A percentile compares a stretch with the other conserved stretches of the same genome.
Conservation (phyloP, 2,797 vertebrate genomes). For the Sphaeramia orbicularis region DNA sequence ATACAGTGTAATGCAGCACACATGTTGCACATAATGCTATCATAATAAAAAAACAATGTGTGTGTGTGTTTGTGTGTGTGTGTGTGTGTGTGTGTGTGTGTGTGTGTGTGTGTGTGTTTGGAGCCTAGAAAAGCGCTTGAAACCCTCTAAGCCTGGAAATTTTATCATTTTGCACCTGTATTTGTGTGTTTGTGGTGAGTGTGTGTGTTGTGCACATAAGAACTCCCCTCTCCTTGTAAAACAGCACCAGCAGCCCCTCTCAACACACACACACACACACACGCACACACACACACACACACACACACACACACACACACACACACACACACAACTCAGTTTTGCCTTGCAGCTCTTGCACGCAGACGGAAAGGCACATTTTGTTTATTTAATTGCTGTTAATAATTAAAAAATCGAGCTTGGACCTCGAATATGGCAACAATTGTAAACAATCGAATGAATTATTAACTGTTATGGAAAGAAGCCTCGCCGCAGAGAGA, state of each 20-base stretch:
- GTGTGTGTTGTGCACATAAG: conserved; percentile 29
- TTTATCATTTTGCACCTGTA: no score
- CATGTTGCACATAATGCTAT: conserved; percentile 59
- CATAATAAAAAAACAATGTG: no score
- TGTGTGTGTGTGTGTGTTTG: no score
- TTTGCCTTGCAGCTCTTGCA: conserved; percentile 48
- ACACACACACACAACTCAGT: conserved; percentile 22
- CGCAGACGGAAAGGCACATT: conserved; percentile 59
- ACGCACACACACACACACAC: conserved; percentile 21
- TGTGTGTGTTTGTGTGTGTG: no score
- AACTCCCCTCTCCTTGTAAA: conserved; percentile 9
- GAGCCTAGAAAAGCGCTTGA: neutral
- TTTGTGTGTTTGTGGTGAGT: neutral
- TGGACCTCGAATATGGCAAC: conserved; percentile 67
- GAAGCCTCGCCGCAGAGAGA: conserved; percentile 57
- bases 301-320: conserved; percentile 27
- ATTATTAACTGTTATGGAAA: conserved; percentile 76
- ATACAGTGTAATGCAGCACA: conserved; percentile 41
- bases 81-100: no score
- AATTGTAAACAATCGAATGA: conserved; percentile 76
- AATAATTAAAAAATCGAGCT: conserved; percentile 75
- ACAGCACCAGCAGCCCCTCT: neutral
- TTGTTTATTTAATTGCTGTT: conserved; percentile 78
- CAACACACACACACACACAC: conserved; percentile 21
- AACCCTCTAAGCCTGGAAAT: no score